Conservation (phyloP, 2,797 vertebrate species). For the Tamandua tetradactyla region DNA sequence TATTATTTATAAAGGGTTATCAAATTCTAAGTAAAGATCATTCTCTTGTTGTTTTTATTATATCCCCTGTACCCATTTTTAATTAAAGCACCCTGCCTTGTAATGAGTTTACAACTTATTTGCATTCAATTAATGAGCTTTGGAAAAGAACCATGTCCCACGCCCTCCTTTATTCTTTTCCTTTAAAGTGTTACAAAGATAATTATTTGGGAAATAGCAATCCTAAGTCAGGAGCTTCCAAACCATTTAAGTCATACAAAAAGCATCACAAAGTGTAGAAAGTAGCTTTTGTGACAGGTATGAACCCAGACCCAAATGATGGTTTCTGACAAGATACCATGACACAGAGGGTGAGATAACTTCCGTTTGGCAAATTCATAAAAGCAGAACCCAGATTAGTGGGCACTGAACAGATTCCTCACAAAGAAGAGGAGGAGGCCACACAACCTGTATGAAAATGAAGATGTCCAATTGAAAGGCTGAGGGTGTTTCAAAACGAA, state of each 20-base stretch:
- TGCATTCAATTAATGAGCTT: conserved; percentile 61
- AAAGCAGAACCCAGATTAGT: background rate
- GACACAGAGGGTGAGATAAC: too few species aligned
- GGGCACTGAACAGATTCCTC: background rate
- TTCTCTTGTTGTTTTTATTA: conserved; percentile 53
- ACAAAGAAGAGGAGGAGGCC: background rate
- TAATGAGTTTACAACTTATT: conserved; percentile 62
- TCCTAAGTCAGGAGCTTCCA: background rate
- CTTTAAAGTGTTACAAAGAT: conserved; percentile 20
- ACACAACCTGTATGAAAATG: background rate
- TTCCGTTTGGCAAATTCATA: background rate
- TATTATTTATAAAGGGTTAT: conserved; percentile 61
- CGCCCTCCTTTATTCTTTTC: background rate
- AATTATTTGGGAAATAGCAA: background rate
- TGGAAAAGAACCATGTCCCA: background rate
- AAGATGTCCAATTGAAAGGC: background rate
- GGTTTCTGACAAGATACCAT: background rate
- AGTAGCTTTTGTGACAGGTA: background rate
- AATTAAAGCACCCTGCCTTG: conserved; percentile 61
- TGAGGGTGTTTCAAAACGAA: background rate
- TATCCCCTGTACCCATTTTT: conserved; percentile 51
- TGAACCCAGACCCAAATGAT: background rate
- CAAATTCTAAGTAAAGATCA: conserved; percentile 50
- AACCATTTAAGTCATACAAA: background rate
- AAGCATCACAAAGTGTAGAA: background rate